Conservation (phyloP, 2,113 vertebrate species). For the Sceloporus tristichus region DNA sequence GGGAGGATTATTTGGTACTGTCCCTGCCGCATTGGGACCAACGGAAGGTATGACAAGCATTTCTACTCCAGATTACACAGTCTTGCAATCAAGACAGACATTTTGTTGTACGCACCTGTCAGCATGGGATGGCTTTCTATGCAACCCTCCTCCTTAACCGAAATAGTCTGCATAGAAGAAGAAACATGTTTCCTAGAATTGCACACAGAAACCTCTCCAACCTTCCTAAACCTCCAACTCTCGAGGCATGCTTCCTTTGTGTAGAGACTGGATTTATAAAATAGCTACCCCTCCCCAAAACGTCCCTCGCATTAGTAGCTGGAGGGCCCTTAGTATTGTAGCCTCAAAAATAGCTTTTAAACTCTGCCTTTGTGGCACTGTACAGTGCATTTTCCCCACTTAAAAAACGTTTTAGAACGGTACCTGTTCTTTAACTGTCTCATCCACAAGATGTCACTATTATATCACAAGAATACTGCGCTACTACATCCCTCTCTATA, state of each 20-base stretch:
- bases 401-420: accelerated
- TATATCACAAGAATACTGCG: slow-evolving; percentile 17
- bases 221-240: too few species aligned
- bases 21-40: too few species aligned
- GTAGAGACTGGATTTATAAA: too few species aligned
- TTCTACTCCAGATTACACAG: background rate
- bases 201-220: background rate
- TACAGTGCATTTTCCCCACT: background rate
- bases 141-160: background rate
- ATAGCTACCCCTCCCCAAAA: too few species aligned
- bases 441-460: slow-evolving; percentile 60
- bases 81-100: background rate
- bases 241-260: background rate
- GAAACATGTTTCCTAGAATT: too few species aligned
- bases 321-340: too few species aligned
- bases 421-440: slow-evolving; percentile 37
- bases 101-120: background rate
- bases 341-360: too few species aligned
- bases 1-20: too few species aligned
- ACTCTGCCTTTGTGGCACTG: too few species aligned
- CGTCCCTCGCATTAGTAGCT: too few species aligned
- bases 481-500: background rate
- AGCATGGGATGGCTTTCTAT: too few species aligned
- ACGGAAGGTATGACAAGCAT: background rate
- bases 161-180: background rate